Conservation (phyloP, 2,113 vertebrate species). For the Euleptes europaea region DNA sequence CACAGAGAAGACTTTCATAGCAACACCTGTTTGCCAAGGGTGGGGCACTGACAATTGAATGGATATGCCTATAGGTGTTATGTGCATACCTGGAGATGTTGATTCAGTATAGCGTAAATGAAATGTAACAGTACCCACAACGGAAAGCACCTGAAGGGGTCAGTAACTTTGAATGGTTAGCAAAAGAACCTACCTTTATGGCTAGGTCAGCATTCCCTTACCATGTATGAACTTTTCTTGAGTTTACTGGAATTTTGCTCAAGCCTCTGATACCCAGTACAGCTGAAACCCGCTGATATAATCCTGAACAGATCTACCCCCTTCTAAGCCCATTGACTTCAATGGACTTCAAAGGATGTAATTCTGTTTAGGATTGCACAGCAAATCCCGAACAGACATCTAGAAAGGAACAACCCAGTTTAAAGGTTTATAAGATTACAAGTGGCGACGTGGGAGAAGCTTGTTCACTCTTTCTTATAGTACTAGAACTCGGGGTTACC, state of each 20-base stretch:
- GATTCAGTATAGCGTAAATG: constrained; percentile 23
- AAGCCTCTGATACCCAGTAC: neutral
- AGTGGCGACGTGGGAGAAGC: neutral
- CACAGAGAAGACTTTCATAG: constrained; percentile 43
- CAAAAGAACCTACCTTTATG: neutral
- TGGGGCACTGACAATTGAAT: constrained; percentile 47
- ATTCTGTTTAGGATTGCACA: too few species aligned
- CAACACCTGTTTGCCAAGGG: constrained; percentile 77
- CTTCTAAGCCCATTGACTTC: too few species aligned
- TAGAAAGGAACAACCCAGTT: neutral
- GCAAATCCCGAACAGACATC: neutral
- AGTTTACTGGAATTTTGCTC: neutral
- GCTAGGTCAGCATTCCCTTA: neutral
- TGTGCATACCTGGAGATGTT: constrained; percentile 16
- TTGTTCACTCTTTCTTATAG: neutral
- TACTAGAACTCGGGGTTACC: neutral
- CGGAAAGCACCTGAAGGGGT: neutral
- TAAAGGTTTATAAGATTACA: neutral
- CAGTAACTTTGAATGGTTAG: neutral
- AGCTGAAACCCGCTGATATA: neutral
- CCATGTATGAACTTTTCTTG: neutral
- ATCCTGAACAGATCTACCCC: too few species aligned
- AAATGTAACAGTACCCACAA: constrained; percentile 3
- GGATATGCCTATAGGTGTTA: constrained; percentile 54
- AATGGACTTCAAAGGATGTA: too few species aligned